A percentile compares a stretch with the other conserved stretches of the same genome.
Conservation (phyloP, 2,888 invertebrate genomes). For the Steinernema hermaphroditum region DNA sequence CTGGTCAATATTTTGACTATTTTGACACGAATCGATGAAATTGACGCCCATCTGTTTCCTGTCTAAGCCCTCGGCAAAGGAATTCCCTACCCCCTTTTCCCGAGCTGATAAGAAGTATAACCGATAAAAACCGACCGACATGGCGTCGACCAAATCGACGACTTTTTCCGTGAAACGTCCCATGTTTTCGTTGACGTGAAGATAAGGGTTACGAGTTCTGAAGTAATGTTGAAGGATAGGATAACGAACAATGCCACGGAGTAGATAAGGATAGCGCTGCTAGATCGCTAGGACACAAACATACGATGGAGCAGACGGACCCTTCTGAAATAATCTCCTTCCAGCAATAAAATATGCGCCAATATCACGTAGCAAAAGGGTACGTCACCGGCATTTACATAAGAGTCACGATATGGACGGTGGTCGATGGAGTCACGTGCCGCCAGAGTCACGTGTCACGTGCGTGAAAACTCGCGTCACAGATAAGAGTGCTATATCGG, state of each 20-base stretch:
- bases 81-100: not conserved
- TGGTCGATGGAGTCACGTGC: too few species aligned
- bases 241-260: not conserved
- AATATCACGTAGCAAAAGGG: too few species aligned
- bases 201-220: not conserved
- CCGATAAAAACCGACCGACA: conserved; percentile 10
- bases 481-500: too few species aligned
- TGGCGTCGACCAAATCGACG: conserved; percentile 16
- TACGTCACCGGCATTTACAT: too few species aligned
- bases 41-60: not conserved
- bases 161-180: conserved; percentile 11
- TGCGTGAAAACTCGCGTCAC: too few species aligned
- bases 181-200: not conserved
- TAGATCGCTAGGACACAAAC: not conserved
- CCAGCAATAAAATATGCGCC: too few species aligned
- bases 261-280: not conserved
- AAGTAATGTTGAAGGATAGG: not conserved
- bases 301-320: not conserved
- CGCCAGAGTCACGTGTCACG: too few species aligned
- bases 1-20: not conserved
- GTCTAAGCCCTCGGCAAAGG: not conserved
- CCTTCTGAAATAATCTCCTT: too few species aligned
- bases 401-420: too few species aligned
- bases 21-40: not conserved
- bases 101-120: conserved; percentile 7